These are phyloP conservation scores for Diaperis boleti DNA, from an alignment of 2,888 invertebrate species.

Conservation along the genomic window DNA sequence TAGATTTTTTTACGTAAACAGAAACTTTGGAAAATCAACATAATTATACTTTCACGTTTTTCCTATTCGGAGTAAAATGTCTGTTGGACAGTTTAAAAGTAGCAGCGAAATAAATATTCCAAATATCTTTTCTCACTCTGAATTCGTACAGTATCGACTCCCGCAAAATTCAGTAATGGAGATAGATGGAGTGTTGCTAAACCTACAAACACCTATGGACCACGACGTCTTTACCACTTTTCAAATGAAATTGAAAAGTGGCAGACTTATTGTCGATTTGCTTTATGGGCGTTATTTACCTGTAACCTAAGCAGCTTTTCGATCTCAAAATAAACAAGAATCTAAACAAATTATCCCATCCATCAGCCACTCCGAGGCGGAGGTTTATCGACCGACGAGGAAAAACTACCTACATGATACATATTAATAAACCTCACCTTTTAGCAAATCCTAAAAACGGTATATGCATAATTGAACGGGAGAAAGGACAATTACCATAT, in stretches of 20 bases:
- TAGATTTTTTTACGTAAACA: conserved; percentile 32
- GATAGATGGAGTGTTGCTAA: conserved; percentile 55
- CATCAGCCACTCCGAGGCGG: neutral
- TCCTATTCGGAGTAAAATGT: conserved; percentile 34
- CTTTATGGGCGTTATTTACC: conserved; percentile 48
- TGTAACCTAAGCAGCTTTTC: conserved; percentile 16
- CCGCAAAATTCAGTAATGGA: conserved; percentile 55
- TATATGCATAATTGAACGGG: conserved; percentile 19
- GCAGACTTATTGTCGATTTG: conserved; percentile 51
- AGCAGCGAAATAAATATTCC: conserved; percentile 51
- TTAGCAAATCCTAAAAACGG: conserved; percentile 5
- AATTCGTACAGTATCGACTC: conserved; percentile 51
- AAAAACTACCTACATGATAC: neutral
- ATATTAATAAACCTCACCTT: conserved; percentile 10
- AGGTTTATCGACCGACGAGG: neutral
- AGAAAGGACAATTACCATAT: conserved; percentile 23
- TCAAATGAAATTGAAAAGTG: conserved; percentile 52
- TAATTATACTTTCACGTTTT: conserved; percentile 38
- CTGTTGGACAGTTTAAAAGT: conserved; percentile 45
- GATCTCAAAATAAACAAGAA: conserved; percentile 4
- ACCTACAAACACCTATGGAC: conserved; percentile 52
- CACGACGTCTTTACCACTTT: conserved; percentile 50
- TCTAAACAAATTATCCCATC: conserved; percentile 25
- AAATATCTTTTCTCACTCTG: conserved; percentile 45
- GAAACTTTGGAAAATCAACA: conserved; percentile 33